These are phyloP conservation scores for Sander vitreus DNA, from an alignment of 2,113 vertebrate genomes.

Conservation along the genomic window DNA sequence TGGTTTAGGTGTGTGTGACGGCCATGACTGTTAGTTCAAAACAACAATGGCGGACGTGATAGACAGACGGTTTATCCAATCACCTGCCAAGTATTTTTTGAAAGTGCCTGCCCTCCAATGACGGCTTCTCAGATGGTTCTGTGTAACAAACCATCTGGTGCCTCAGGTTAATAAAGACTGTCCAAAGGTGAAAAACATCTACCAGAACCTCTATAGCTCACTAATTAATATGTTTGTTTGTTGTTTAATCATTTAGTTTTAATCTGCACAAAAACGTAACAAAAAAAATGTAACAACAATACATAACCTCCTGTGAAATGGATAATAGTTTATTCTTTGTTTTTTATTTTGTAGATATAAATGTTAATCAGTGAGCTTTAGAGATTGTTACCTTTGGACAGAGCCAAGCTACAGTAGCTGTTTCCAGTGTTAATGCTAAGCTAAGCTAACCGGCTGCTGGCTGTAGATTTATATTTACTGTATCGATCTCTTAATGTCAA, in stretches of 20 bases:
- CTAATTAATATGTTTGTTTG: neutral
- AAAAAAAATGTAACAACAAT: neutral
- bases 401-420: neutral
- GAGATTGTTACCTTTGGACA: neutral
- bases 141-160: no score
- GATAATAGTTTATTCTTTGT: neutral
- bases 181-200: neutral
- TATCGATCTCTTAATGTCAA: neutral
- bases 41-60: no score
- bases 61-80: no score
- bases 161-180: no score
- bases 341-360: neutral
- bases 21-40: no score
- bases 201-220: neutral
- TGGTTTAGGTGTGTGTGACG: no score
- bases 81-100: no score
- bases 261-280: neutral
- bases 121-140: no score
- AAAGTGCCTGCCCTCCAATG: no score
- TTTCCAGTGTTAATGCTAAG: neutral
- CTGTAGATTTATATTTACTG: neutral
- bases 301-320: neutral
- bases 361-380: neutral
- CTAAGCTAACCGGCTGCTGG: neutral
- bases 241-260: neutral